A percentile compares a stretch with the other conserved stretches of the same genome.
Evolutionary conservation across 2,113 vertebrate species (phyloP).

Genomic region (Pteronura brasiliensis): DNA sequence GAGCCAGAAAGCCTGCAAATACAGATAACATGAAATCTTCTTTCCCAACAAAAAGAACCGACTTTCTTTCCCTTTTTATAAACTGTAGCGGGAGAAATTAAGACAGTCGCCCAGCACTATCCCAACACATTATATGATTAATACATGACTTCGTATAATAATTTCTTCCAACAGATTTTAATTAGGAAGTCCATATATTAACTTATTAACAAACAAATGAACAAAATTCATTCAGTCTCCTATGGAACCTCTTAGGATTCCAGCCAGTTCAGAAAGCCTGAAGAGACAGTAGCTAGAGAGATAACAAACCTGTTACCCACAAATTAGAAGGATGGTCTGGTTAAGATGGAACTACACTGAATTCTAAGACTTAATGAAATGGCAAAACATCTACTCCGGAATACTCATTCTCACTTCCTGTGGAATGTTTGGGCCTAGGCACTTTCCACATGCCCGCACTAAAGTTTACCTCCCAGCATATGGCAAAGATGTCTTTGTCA

Average conservation of each 20-base stretch:
- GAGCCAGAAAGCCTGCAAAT: constrained; percentile 93
- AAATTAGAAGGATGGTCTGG: not conserved
- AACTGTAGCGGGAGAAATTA: constrained; percentile 75
- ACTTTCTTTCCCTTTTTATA: constrained; percentile 80
- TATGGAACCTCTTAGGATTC: constrained; percentile 34
- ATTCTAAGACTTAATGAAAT: not conserved
- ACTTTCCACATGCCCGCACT: not conserved
- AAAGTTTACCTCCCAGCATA: not conserved
- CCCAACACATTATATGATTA: constrained; percentile 76
- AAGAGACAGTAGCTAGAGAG: not conserved
- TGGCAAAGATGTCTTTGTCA: not conserved
- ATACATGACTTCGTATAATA: constrained; percentile 63
- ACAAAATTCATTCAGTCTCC: constrained; percentile 9
- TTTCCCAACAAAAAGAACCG: constrained; percentile 82
- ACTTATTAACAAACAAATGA: constrained; percentile 37
- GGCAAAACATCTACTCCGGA: not conserved
- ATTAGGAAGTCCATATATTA: constrained; percentile 49
- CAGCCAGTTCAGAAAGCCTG: constrained; percentile 42
- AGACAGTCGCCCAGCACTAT: constrained; percentile 75
- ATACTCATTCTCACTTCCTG: not conserved
- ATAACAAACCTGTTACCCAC: not conserved
- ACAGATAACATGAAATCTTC: constrained; percentile 89
- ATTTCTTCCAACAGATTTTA: constrained; percentile 63
- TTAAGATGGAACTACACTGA: not conserved
- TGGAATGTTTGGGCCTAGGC: not conserved